These are phyloP conservation scores for Pelagia noctiluca DNA, from an alignment of 30 jellyfish, hydroid and myxozoan genomes.

Conservation along the genomic window DNA sequence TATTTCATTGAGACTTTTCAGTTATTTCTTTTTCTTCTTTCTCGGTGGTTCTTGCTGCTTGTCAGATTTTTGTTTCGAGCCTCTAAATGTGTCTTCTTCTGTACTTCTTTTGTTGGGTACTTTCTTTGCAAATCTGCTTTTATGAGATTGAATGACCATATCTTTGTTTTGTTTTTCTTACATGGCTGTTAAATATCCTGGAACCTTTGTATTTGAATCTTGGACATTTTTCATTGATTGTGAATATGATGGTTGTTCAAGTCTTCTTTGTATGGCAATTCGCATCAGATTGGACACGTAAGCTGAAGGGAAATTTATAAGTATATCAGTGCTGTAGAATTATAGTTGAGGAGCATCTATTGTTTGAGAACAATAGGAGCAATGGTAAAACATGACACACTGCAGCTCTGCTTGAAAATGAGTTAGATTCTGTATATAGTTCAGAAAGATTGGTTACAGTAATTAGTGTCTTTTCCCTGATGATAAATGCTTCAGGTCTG, in stretches of 20 bases:
- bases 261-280: constrained; percentile 16
- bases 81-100: background rate
- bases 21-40: too few species aligned
- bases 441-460: too few species aligned
- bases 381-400: background rate
- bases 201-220: background rate
- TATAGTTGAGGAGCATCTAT: too few species aligned
- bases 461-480: too few species aligned
- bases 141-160: background rate
- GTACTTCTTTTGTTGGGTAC: background rate
- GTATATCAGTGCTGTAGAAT: too few species aligned
- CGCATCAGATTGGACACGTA: constrained; percentile 21
- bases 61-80: too few species aligned
- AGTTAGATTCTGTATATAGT: too few species aligned
- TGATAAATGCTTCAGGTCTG: too few species aligned
- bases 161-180: constrained; percentile 13
- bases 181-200: background rate
- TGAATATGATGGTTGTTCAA: background rate
- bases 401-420: too few species aligned
- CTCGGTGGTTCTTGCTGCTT: too few species aligned
- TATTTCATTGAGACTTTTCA: too few species aligned
- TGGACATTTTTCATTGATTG: constrained; percentile 6
- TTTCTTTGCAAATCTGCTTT: constrained; percentile 21
- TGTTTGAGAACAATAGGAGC: background rate
- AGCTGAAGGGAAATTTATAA: too few species aligned